Percentiles rank a stretch among this genome's conserved stretches.
Evolutionary conservation across 2,113 vertebrate genomes (phyloP).

Genomic region (Ahaetulla prasina): DNA sequence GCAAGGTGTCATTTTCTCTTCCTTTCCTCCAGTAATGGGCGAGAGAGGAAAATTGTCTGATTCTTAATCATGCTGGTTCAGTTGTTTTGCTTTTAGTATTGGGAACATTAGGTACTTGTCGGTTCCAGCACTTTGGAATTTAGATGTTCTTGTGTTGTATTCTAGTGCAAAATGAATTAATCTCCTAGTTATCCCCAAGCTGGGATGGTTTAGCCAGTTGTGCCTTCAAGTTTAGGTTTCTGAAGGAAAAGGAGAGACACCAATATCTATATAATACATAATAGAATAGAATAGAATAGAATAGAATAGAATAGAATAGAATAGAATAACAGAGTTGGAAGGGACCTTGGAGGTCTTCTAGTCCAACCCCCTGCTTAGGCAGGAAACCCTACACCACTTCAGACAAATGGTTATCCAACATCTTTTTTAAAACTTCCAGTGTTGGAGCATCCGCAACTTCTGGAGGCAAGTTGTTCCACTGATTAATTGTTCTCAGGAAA

Average conservation of each 20-base stretch:
- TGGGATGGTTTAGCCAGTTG: not conserved
- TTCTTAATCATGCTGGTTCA: slow-evolving; percentile 16
- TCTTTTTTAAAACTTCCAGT: too few relatives aligned
- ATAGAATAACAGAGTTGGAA: too few relatives aligned
- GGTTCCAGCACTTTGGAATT: slow-evolving; percentile 3
- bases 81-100: slow-evolving; percentile 21
- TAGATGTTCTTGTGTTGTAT: not conserved
- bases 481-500: too few relatives aligned
- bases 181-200: too few relatives aligned
- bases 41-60: slow-evolving; percentile 23
- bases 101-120: slow-evolving; percentile 6
- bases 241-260: not conserved
- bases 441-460: too few relatives aligned
- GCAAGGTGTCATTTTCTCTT: not conserved
- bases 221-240: not conserved
- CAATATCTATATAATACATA: not conserved
- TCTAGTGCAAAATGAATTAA: not conserved
- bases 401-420: too few relatives aligned
- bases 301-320: too few relatives aligned
- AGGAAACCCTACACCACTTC: too few relatives aligned
- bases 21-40: not conserved
- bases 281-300: too few relatives aligned
- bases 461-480: too few relatives aligned
- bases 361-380: too few relatives aligned
- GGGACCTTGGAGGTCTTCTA: too few relatives aligned